Evolutionary conservation across 2,113 vertebrate species (phyloP).

Genomic region (Anthoscopus minutus): DNA sequence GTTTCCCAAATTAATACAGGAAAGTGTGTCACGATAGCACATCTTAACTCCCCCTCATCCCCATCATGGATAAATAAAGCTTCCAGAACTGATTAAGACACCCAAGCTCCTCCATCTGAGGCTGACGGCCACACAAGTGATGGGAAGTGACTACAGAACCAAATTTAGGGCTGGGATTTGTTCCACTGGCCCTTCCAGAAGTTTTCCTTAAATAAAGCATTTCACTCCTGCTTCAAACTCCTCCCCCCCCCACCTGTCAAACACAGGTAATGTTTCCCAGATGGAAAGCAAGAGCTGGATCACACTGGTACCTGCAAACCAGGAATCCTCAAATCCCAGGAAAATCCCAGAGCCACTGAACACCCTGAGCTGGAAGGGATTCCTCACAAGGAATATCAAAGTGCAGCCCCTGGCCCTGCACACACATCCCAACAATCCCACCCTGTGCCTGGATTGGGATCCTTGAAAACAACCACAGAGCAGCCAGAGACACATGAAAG

Average conservation of each 20-base stretch:
- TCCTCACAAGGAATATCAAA: background rate
- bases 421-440: background rate
- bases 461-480: background rate
- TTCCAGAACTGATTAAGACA: background rate
- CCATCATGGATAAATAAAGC: background rate
- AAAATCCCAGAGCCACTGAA: background rate
- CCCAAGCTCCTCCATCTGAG: background rate
- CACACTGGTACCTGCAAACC: background rate
- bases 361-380: background rate
- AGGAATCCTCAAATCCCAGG: background rate
- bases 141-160: background rate
- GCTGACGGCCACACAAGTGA: background rate
- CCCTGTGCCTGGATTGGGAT: background rate
- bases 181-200: background rate
- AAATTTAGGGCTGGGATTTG: background rate
- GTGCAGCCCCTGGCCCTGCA: background rate
- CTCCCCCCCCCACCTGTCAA: background rate
- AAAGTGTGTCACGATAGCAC: background rate
- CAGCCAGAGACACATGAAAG: background rate
- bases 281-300: background rate
- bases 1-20: background rate
- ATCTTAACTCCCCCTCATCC: background rate
- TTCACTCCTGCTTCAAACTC: background rate
- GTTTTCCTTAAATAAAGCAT: background rate
- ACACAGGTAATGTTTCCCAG: background rate